Evolutionary conservation across 2,888 invertebrate genomes (phyloP), one percentile per base, ranked within the genome.

Genomic region (Ornithoptera priamus): DNA sequence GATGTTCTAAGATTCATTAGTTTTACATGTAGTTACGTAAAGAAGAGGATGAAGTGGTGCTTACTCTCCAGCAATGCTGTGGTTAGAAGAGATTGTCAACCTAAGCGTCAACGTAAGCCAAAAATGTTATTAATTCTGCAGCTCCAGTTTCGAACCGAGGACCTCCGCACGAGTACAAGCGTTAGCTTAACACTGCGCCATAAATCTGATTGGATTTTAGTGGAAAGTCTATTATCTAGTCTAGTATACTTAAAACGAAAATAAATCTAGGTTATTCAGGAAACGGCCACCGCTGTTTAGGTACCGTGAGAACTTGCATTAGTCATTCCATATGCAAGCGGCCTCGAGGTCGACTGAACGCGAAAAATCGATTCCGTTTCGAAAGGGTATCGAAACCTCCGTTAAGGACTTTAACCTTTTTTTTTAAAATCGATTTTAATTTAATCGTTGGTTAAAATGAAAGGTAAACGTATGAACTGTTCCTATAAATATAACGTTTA

Each of bases 221-320:
- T 10, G 1, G 10, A 10, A 39, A 10, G 10, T 39, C 39, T 39
- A 39, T 39, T 22, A 22, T 22, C 22, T 22, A 22, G 7, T 1
- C 10, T 10, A 22, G 22, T 22, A 39, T 39, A 53, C 12, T 2
- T 10, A 53, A 15, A 53, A 53, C 17, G 1, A 53, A 18, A n/a
- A 17, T 53, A 53, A 12, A 53, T 6, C 39, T 30, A 30, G 8
- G 1, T 65, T 15, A 53, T 42, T 42, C 24, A 68, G 50, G 63
- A 63, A 59, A 46, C 42, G 57, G 63, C 50, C n/a, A 30, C 42
- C 39, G 30, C 67, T 22, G 39, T 39, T 39, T 39, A 39, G 63
- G 42, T 24, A 56, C 22, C 68, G 68, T 68, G 68, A 68, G 68
- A 68, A 68, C 63, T 62, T 42, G 20, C 20, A 46, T 68, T 68